A percentile compares a stretch with the other conserved stretches of the same genome.
These are phyloP conservation scores for Sphecodes monilicornis DNA, from an alignment of 2,888 invertebrate genomes.

Conservation along the genomic window DNA sequence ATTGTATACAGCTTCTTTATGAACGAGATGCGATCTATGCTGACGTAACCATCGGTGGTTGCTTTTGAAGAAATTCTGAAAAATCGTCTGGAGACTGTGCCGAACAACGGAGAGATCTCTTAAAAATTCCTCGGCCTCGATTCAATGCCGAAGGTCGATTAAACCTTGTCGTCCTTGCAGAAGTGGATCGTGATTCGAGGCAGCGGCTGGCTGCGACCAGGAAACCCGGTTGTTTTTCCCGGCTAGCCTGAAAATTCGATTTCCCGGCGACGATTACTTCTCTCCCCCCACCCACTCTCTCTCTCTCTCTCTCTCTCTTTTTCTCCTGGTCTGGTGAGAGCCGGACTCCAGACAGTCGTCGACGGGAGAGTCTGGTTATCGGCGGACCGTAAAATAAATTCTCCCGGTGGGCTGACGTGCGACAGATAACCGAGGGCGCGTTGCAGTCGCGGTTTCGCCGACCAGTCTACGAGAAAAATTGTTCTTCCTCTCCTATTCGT, in stretches of 20 bases:
- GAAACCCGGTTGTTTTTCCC: not conserved
- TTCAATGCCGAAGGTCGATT: conserved; percentile 37
- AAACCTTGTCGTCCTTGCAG: conserved; percentile 46
- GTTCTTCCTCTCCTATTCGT: conserved; percentile 30
- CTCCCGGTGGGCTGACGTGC: not conserved
- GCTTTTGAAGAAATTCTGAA: not conserved
- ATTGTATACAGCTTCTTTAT: too few species aligned
- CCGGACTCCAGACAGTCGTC: conserved; percentile 16
- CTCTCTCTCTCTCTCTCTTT: not conserved
- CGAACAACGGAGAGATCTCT: not conserved
- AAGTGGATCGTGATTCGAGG: not conserved
- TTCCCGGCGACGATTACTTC: conserved; percentile 22
- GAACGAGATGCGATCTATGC: too few species aligned
- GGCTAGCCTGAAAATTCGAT: conserved; percentile 18
- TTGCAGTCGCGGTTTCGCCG: conserved; percentile 19
- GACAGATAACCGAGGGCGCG: conserved; percentile 20
- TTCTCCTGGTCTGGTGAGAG: not conserved
- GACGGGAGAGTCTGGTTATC: conserved; percentile 14
- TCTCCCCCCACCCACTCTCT: not conserved
- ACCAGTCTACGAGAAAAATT: conserved; percentile 46
- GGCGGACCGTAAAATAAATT: conserved; percentile 23
- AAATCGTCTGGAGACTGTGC: not conserved
- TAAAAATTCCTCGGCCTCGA: conserved; percentile 23
- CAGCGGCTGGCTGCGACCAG: not conserved
- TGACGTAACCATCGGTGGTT: too few species aligned